Conservation (phyloP, 2,797 vertebrate species). For the Muscicapa comitata region DNA sequence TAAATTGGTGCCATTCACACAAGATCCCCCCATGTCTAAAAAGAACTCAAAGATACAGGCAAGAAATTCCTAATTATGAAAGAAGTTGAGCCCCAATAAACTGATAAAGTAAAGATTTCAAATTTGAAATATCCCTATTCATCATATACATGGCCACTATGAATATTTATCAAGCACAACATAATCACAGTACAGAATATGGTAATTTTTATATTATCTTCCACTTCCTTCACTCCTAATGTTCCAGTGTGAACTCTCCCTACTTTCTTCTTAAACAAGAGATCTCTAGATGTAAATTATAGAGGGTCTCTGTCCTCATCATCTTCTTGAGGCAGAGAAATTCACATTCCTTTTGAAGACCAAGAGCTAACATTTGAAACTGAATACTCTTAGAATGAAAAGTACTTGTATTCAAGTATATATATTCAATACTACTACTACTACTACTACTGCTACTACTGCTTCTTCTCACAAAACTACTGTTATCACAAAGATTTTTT, state of each 20-base stretch:
- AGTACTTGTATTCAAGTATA: too few species aligned
- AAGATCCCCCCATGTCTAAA: not conserved
- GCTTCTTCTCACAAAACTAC: not conserved
- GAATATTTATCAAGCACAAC: not conserved
- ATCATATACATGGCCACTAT: not conserved
- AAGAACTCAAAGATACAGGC: not conserved
- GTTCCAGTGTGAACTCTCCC: not conserved
- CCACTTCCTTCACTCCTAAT: not conserved
- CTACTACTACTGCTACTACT: fast-evolving
- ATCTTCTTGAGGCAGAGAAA: not conserved
- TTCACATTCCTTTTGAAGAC: not conserved
- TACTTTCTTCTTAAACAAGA: not conserved
- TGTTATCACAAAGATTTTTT: not conserved
- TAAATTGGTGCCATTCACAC: not conserved
- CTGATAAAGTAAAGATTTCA: not conserved
- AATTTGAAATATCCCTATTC: not conserved
- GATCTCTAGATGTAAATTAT: not conserved
- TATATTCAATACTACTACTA: not conserved
- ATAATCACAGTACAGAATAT: not conserved
- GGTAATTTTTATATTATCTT: not conserved
- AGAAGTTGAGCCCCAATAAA: not conserved
- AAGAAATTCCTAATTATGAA: not conserved
- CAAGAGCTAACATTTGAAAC: not conserved
- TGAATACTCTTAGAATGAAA: not conserved
- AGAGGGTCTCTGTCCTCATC: not conserved